A percentile compares a stretch with the other conserved stretches of the same genome.
phyloP scores from a whole-genome alignment of 2,888 invertebrate genomes.

The Tipula lateralis region DNA sequence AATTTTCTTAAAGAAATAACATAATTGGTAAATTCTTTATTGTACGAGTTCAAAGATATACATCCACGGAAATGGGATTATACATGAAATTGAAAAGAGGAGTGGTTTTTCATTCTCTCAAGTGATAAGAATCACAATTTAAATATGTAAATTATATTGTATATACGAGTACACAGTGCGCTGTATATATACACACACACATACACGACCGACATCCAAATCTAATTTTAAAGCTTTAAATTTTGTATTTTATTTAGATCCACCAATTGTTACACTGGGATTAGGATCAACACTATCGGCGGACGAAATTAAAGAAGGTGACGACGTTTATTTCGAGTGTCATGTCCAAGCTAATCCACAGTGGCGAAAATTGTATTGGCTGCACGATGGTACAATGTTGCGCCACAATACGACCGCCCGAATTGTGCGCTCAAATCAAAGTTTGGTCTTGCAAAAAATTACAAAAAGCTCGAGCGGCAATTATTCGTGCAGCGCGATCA shows the following conservation, averaged over 20 bases:
- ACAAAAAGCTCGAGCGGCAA: constrained; percentile 71
- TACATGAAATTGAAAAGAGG: background rate
- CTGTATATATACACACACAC: too few relatives aligned
- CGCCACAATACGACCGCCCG: constrained; percentile 75
- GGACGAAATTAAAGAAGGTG: constrained; percentile 87
- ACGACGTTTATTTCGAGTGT: constrained; percentile 90
- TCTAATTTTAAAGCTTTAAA: too few relatives aligned
- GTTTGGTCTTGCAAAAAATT: constrained; percentile 77
- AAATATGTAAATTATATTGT: background rate
- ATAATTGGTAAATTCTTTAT: background rate
- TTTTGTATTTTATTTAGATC: constrained; percentile 59
- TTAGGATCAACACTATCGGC: constrained; percentile 80
- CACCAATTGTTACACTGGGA: constrained; percentile 74
- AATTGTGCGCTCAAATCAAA: constrained; percentile 79
- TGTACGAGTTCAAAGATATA: background rate
- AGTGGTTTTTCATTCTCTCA: background rate
- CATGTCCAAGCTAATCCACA: constrained; percentile 84
- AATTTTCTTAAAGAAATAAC: background rate
- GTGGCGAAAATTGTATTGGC: constrained; percentile 78
- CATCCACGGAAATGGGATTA: background rate
- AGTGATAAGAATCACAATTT: background rate
- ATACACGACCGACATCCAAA: background rate
- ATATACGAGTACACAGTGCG: background rate
- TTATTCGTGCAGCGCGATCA: constrained; percentile 76
- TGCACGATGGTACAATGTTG: constrained; percentile 69